Evolutionary conservation across 2,113 vertebrate genomes (phyloP).

Genomic region (Naja naja): DNA sequence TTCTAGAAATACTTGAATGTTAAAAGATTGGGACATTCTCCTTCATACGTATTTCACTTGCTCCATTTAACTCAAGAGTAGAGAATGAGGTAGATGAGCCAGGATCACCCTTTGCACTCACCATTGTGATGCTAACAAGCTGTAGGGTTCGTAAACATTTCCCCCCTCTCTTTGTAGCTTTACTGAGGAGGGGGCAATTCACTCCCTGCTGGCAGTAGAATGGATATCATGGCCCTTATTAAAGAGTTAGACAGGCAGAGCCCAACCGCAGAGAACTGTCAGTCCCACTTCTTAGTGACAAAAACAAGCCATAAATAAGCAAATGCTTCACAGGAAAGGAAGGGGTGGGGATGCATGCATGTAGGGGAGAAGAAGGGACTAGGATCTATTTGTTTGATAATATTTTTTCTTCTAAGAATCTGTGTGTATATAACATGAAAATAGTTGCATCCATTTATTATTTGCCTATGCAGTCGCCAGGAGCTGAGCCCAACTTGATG

Average conservation of each 20-base stretch:
- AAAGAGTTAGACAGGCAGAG: slow-evolving; percentile 63
- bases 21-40: slow-evolving; percentile 46
- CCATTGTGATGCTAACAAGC: slow-evolving; percentile 71
- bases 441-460: not conserved
- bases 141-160: slow-evolving; percentile 49
- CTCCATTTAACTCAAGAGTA: slow-evolving; percentile 37
- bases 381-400: not conserved
- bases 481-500: not conserved
- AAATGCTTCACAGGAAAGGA: slow-evolving; percentile 59
- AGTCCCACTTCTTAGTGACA: slow-evolving; percentile 62
- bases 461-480: not conserved
- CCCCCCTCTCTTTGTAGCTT: slow-evolving; percentile 3
- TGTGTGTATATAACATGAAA: not conserved
- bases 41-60: slow-evolving; percentile 7
- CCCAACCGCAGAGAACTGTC: slow-evolving; percentile 67
- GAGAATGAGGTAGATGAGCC: slow-evolving; percentile 55
- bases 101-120: slow-evolving; percentile 63
- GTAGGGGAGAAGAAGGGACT: not conserved
- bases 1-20: slow-evolving; percentile 53
- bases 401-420: not conserved
- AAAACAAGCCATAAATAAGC: slow-evolving; percentile 69
- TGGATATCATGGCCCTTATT: slow-evolving; percentile 71
- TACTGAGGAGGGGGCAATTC: slow-evolving; percentile 49
- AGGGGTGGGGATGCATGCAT: slow-evolving; percentile 17
- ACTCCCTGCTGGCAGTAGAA: slow-evolving; percentile 64